A percentile compares a stretch with the other conserved stretches of the same genome.
Evolutionary conservation across 2,888 invertebrate species (phyloP).

Genomic region (Autographa pulchrina): DNA sequence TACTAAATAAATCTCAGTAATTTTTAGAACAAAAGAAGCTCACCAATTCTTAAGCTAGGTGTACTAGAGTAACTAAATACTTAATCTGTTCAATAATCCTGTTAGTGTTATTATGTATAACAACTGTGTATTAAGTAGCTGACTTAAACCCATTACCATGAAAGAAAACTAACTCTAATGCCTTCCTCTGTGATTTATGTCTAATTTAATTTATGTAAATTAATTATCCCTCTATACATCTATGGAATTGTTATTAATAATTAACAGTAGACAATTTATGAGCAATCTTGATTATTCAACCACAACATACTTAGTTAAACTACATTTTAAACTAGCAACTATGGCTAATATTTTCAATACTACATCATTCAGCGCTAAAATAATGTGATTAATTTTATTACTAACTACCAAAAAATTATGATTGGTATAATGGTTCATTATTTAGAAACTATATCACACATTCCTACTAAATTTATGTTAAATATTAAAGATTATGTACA

Average conservation of each 20-base stretch:
- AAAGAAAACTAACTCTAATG: background rate
- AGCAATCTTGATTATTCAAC: background rate
- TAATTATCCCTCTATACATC: background rate
- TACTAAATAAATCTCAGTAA: constrained; percentile 27
- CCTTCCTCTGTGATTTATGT: background rate
- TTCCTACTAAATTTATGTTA: background rate
- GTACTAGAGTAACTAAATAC: constrained; percentile 47
- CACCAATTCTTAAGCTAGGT: constrained; percentile 48
- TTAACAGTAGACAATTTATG: background rate
- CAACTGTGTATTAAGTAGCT: constrained; percentile 6
- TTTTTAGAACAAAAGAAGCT: constrained; percentile 42
- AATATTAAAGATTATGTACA: background rate
- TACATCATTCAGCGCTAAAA: background rate
- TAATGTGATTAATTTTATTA: background rate
- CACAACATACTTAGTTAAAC: no score
- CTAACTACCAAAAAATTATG: background rate
- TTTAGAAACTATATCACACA: background rate
- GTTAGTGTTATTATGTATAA: constrained; percentile 36
- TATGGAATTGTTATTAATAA: background rate
- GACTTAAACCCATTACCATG: constrained; percentile 3
- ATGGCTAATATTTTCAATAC: background rate
- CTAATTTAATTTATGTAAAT: constrained; percentile 4
- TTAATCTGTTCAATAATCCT: constrained; percentile 46
- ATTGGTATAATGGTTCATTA: background rate
- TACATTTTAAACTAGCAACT: no score